Evolutionary conservation across 2,113 vertebrate genomes (phyloP).

Genomic region (Myiagra hebetior): DNA sequence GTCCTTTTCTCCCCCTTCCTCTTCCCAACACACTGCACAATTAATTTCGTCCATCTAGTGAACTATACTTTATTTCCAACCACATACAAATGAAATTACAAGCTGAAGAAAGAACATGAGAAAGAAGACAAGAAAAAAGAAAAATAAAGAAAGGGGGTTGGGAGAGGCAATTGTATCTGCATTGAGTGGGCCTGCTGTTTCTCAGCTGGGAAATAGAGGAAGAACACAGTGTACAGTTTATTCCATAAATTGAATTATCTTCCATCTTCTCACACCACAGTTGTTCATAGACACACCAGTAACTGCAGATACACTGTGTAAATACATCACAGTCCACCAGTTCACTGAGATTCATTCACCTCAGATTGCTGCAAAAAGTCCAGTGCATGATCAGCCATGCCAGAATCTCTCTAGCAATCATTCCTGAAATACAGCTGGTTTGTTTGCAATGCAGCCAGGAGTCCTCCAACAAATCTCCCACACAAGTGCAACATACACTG

Average conservation of each 20-base stretch:
- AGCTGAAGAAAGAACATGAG: neutral
- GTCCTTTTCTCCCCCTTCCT: neutral
- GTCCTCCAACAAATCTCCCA: neutral
- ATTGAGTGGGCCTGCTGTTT: neutral
- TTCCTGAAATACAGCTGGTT: neutral
- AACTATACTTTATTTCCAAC: neutral
- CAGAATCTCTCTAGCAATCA: neutral
- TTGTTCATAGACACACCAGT: neutral
- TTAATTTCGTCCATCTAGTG: neutral
- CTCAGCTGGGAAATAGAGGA: neutral
- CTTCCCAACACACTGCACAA: neutral
- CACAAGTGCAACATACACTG: neutral
- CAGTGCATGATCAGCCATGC: neutral
- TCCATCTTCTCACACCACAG: neutral
- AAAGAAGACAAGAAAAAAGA: neutral
- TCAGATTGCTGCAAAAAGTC: neutral
- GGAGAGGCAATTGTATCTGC: neutral
- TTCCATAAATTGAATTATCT: neutral
- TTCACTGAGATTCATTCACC: neutral
- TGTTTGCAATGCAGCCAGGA: neutral
- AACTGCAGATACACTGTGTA: neutral
- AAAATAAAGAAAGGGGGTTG: neutral
- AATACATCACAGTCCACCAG: neutral
- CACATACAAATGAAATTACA: neutral
- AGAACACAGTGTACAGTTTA: neutral